These are phyloP conservation scores for Ganaspis sp. DNA, from an alignment of 1,140 invertebrate species.

Conservation along the genomic window DNA sequence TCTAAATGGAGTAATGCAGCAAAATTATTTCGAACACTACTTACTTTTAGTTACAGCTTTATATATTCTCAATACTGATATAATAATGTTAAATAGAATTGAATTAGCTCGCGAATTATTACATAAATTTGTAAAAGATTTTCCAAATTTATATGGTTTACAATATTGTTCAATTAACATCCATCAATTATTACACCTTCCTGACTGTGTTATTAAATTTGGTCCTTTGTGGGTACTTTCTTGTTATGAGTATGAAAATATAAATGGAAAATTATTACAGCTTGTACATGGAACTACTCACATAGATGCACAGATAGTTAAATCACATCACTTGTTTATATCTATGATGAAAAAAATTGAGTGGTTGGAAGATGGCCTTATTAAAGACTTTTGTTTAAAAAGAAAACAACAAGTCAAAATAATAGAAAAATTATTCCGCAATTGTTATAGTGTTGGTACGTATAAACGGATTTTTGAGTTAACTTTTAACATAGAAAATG, in stretches of 20 bases:
- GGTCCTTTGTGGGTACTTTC: constrained; percentile 41
- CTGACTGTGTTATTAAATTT: constrained; percentile 33
- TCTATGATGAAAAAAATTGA: background rate
- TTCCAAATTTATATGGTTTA: constrained; percentile 34
- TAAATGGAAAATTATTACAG: constrained; percentile 41
- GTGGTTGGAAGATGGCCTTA: background rate
- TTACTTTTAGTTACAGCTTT: constrained; percentile 33
- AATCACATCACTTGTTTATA: background rate
- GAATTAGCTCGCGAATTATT: background rate
- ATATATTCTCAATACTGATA: constrained; percentile 11
- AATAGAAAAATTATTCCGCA: background rate
- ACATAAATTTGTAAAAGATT: constrained; percentile 32
- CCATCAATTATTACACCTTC: constrained; percentile 42
- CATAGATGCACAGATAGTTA: constrained; percentile 25
- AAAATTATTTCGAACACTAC: constrained; percentile 48
- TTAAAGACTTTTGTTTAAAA: constrained; percentile 10
- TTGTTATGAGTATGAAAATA: constrained; percentile 45
- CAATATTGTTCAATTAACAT: constrained; percentile 33
- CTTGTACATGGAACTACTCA: constrained; percentile 36
- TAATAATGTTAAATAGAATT: background rate
- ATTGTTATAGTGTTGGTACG: background rate
- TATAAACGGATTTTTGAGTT: background rate
- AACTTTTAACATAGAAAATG: background rate
- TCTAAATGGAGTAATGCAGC: constrained; percentile 38
- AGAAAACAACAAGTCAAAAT: background rate